Percentiles rank a stretch among this genome's conserved stretches.
These are phyloP conservation scores for Cactoblastis cactorum DNA, from an alignment of 2,888 invertebrate species.

Conservation along the genomic window DNA sequence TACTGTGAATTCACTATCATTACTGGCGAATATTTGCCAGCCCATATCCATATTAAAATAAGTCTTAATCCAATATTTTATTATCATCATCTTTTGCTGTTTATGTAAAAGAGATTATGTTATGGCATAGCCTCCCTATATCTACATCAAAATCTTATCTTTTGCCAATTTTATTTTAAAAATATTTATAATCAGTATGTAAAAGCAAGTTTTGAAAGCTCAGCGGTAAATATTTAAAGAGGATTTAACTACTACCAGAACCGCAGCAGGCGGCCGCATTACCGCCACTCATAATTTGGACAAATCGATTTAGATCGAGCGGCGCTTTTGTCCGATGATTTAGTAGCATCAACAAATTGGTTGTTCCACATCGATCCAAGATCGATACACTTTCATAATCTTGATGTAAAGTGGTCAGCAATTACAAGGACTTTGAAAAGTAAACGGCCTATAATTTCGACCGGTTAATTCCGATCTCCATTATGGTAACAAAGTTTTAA, in stretches of 20 bases:
- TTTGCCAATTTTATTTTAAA: constrained; percentile 2
- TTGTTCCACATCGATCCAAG: constrained; percentile 46
- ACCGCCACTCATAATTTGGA: constrained; percentile 62
- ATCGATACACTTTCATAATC: constrained; percentile 52
- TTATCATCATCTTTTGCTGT: no score
- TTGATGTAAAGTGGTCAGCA: constrained; percentile 60
- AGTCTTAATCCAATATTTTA: no score
- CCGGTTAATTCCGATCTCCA: constrained; percentile 46
- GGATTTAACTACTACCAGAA: constrained; percentile 27
- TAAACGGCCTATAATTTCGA: constrained; percentile 67
- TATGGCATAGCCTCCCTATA: no score
- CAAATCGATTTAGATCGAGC: constrained; percentile 75
- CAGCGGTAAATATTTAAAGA: constrained; percentile 57
- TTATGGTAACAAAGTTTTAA: constrained; percentile 29
- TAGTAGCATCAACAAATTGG: constrained; percentile 74
- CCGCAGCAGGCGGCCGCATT: constrained; percentile 34
- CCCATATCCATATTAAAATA: no score
- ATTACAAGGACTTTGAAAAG: constrained; percentile 66
- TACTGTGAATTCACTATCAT: no score
- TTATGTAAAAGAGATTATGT: no score
- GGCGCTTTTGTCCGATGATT: constrained; percentile 74
- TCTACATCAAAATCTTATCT: background rate
- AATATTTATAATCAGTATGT: constrained; percentile 16
- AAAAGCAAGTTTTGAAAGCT: constrained; percentile 22
- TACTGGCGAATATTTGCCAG: no score